Base-by-base conservation (phyloP, 2,113 vertebrate genomes). In the Gymnarchus niloticus region DNA sequence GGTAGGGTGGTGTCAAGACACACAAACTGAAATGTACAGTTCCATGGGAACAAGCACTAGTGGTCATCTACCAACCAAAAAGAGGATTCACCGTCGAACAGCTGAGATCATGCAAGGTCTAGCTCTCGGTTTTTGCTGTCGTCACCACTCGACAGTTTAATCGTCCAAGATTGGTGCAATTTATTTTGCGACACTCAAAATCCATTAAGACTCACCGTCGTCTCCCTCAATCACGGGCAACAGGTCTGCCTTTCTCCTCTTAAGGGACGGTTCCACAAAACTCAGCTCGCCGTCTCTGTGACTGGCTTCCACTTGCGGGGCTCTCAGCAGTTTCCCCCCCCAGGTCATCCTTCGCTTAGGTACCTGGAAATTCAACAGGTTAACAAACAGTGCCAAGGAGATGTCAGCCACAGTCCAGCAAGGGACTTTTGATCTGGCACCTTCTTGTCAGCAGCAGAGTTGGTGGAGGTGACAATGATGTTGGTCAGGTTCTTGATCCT, bases 261-360 rank as follows among this genome's bases (percentile, higher is more conserved):
- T 89, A 21, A 65, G 0, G 23, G 88, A 88, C 3, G 90, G 73
- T 9, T 92, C 93, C 0, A 88, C 88, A 56, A 92, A 91, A 33
- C 92, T 91, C 49, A 87, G 54, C 19, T 92, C 89, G 1, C 89
- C 83, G 0, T 51, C 73, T 0, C 12, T 85, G 0, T 59, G 48
- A 0, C 12, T 56, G 0, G 87, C 52, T 0, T 56, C 4, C 2
- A 7, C 49, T n/a, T 44, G 76, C 7, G 52, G 83, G 0, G 88
- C 61, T 41, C 83, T 69, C 2, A 91, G 7, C 89, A 95, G 92
- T 91, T 96, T 96, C 57, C 97, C 97, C 82, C 96, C 97, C 97
- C 98, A 99, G 0, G 98, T 99, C 54, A 97, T 95, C 89, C 98
- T 95, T 88, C 98, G 93, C 89, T 95, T 97, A 78, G 95, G 97